Base-by-base conservation (phyloP, 1,140 invertebrate genomes). In the Aphaenogaster ashmeadi region DNA sequence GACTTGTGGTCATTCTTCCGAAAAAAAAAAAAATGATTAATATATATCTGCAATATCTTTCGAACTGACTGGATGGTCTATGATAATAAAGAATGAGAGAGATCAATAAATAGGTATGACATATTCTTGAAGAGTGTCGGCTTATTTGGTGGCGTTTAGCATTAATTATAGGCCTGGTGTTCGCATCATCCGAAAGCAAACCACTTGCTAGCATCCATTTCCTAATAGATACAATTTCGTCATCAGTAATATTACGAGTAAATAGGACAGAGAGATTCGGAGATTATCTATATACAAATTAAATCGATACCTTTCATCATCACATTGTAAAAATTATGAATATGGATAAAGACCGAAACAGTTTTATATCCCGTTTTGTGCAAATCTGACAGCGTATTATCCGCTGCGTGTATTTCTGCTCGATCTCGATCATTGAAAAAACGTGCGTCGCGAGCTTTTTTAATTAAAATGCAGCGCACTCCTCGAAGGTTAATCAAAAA, bases 291-390 rank as follows among this genome's bases (percentile, higher is more conserved):
- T 36, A 36, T 27, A 33, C 33, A 60, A 27, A 66, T 66, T 66
- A 66, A 41, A 66, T 41, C 64, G 64, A 41, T 66, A 41, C 6
- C 7, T 66, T 66, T 66, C 64, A 66, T 11, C 38, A 21, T 67
- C 44, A 8, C 33, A 11, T 18, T 15, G 15, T 21, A 67, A 67
- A 21, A 21, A 67, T 67, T 11, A 8, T n/a, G n/a, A 67, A 67
- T 21, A 44, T 27, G 27, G 27, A 27, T 27, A 27, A 27, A 0
- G 27, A 27, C 27, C 0, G 0, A 27, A 27, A 27, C 27, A 27
- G 27, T 27, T 27, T 27, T 27, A 27, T 1, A 27, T 67, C 6
- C 11, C 4, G n/a, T 38, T 69, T 50, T 47, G 13, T 33, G 66
- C n/a, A 67, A 47, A 67, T 67, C 64, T 47, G 36, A 38, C 36